phyloP scores from a whole-genome alignment of 2,113 vertebrate genomes.

The Corythoichthys haematopterus region DNA sequence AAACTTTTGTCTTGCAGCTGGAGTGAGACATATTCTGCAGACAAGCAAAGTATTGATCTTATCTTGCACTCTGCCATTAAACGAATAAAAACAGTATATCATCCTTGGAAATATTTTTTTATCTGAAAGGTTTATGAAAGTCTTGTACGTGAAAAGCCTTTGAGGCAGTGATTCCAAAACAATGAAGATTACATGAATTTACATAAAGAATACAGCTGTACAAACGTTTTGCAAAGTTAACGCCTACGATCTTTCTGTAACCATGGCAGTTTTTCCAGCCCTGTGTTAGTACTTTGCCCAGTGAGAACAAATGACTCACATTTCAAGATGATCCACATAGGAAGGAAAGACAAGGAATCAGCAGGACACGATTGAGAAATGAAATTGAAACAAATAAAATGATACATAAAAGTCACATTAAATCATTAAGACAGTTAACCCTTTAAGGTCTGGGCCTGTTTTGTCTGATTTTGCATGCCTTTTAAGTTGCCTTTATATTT shows the following conservation, averaged over 20 bases:
- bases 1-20: slow-evolving; percentile 1
- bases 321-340: slow-evolving; percentile 16
- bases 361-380: too few species aligned
- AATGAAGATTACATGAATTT: slow-evolving; percentile 9
- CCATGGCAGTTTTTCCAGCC: slow-evolving; percentile 9
- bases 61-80: slow-evolving; percentile 1
- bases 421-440: too few species aligned
- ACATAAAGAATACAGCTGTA: slow-evolving; percentile 13
- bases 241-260: slow-evolving; percentile 20
- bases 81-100: neutral
- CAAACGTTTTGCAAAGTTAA: neutral
- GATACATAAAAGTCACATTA: too few species aligned
- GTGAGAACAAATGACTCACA: slow-evolving; percentile 10
- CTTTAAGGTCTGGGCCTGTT: too few species aligned
- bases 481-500: too few species aligned
- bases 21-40: neutral
- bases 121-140: slow-evolving; percentile 2
- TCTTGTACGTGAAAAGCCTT: neutral
- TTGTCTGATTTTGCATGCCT: too few species aligned
- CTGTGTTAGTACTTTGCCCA: slow-evolving; percentile 16
- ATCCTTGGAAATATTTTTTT: slow-evolving; percentile 5
- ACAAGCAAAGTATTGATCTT: slow-evolving; percentile 6
- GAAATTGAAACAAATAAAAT: too few species aligned
- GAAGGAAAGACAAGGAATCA: too few species aligned
- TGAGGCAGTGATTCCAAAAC: neutral